phyloP scores from a whole-genome alignment of 2,797 vertebrate genomes.

The Simalia tracyae region DNA sequence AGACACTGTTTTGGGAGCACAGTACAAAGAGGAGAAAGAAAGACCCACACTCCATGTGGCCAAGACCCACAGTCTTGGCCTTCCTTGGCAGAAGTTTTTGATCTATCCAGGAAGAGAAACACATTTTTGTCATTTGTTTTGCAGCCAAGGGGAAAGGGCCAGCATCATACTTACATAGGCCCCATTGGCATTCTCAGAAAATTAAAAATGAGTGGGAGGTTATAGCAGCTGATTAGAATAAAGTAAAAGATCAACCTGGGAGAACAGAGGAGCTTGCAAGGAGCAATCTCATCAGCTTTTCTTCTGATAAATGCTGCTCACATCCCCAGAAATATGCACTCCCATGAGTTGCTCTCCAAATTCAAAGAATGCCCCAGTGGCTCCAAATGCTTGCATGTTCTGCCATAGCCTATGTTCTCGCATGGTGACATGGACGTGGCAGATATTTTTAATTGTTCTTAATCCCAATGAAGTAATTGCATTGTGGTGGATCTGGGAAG shows the following conservation, averaged over 20 bases:
- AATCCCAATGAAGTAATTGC: background rate
- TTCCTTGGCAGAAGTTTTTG: background rate
- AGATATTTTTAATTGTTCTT: background rate
- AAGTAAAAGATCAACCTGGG: background rate
- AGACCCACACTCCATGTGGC: no score
- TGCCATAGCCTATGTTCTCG: background rate
- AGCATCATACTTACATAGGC: background rate
- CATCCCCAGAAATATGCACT: background rate
- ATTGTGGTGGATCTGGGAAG: background rate
- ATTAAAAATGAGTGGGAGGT: background rate
- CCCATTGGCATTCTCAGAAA: background rate
- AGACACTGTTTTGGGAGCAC: background rate
- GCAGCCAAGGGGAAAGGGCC: background rate
- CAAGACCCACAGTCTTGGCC: background rate
- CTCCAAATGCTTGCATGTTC: background rate
- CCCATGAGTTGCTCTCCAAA: background rate
- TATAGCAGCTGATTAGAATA: background rate
- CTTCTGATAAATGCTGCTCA: background rate
- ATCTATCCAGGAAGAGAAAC: background rate
- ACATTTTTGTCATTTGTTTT: background rate
- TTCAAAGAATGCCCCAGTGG: background rate
- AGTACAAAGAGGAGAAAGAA: no score
- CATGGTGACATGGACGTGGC: background rate
- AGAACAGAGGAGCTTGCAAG: background rate
- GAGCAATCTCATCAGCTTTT: background rate